phyloP scores from a whole-genome alignment of 37 sponge, comb jelly and placozoan species.

The Aphrocallistes beatrix region DNA sequence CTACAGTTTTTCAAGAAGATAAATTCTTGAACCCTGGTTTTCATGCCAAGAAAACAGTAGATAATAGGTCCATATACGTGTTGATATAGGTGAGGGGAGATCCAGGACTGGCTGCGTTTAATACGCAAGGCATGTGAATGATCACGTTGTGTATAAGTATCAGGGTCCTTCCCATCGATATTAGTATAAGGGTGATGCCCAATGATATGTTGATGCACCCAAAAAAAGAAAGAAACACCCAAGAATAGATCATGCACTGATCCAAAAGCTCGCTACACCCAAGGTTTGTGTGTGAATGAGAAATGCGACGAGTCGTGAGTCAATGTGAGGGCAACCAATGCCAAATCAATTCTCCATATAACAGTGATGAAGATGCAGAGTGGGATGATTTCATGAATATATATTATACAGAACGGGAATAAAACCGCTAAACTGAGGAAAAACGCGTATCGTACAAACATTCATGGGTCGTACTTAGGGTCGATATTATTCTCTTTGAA shows the following conservation, averaged over 20 bases:
- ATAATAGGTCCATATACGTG: constrained; percentile 77
- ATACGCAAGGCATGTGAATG: constrained; percentile 73
- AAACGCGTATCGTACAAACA: constrained; percentile 62
- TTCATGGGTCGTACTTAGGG: constrained; percentile 72
- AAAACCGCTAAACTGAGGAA: constrained; percentile 36
- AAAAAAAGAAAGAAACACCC: constrained; percentile 60
- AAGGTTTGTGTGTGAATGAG: constrained; percentile 86
- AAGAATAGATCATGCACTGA: constrained; percentile 57
- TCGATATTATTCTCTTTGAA: constrained; percentile 86
- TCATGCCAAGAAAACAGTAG: constrained; percentile 66
- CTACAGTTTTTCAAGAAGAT: constrained; percentile 29
- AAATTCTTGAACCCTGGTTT: constrained; percentile 84
- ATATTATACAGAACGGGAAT: constrained; percentile 30
- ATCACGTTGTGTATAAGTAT: constrained; percentile 61
- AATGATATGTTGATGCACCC: constrained; percentile 74
- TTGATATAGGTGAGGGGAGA: constrained; percentile 77
- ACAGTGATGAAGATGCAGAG: constrained; percentile 29
- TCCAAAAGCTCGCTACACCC: constrained; percentile 78
- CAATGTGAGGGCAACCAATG: constrained; percentile 69
- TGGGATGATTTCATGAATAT: constrained; percentile 37
- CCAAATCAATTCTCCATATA: constrained; percentile 52
- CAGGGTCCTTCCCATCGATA: constrained; percentile 82
- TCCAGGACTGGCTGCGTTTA: constrained; percentile 69
- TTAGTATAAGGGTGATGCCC: constrained; percentile 92
- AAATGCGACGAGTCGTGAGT: constrained; percentile 87